A percentile compares a stretch with the other conserved stretches of the same genome.
Evolutionary conservation across 2,797 vertebrate species (phyloP).

Genomic region (Pipistrellus nathusii): DNA sequence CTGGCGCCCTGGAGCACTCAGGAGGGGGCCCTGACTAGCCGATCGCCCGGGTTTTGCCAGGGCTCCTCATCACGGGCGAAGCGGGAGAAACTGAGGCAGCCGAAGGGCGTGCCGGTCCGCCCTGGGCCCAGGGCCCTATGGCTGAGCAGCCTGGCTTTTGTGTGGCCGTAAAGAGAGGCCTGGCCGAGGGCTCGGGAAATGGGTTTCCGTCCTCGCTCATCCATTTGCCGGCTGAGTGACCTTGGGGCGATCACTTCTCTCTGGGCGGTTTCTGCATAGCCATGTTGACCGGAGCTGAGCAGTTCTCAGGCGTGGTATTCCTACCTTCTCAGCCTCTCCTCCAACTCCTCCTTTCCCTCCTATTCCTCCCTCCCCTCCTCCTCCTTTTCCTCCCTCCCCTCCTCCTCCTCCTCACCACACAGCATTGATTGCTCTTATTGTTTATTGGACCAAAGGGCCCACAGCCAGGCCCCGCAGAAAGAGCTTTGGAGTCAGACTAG

Average conservation of each 20-base stretch:
- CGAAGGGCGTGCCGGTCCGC: neutral
- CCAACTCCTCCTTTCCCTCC: no score
- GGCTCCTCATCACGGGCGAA: neutral
- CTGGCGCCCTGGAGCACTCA: slow-evolving; percentile 16
- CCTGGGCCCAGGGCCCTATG: neutral
- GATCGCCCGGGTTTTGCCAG: neutral
- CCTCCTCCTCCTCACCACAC: neutral
- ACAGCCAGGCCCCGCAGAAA: neutral
- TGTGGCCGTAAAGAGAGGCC: neutral
- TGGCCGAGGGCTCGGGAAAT: neutral
- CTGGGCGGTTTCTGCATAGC: neutral
- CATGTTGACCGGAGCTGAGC: neutral
- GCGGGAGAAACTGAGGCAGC: slow-evolving; percentile 61
- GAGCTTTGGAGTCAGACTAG: neutral
- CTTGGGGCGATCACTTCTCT: slow-evolving; percentile 58
- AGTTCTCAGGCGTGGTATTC: neutral
- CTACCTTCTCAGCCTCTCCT: neutral
- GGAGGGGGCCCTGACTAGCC: slow-evolving; percentile 18
- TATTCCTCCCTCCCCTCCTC: no score
- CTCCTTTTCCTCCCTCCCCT: neutral
- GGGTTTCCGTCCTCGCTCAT: neutral
- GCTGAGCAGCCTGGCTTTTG: neutral
- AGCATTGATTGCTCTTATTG: neutral
- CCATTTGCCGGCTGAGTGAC: slow-evolving; percentile 45
- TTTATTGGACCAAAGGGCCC: neutral